Percentiles rank a stretch among this genome's conserved stretches.
These are phyloP conservation scores for Petroica traversi DNA, from an alignment of 2,113 vertebrate genomes.

Conservation along the genomic window DNA sequence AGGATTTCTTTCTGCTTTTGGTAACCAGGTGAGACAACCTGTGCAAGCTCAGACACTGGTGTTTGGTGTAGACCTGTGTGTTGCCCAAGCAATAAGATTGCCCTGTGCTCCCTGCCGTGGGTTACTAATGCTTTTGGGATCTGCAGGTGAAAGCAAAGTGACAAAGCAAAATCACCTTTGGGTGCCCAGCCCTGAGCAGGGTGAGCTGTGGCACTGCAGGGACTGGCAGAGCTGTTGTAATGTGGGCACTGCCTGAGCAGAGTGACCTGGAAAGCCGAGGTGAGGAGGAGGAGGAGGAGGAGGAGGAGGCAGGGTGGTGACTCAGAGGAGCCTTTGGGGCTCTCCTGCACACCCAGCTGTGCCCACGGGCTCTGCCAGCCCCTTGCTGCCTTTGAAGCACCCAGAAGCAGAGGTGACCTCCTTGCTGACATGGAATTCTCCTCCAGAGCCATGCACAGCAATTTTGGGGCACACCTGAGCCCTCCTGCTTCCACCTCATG, in stretches of 20 bases:
- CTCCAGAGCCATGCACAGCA: neutral
- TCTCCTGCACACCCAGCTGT: fast-evolving
- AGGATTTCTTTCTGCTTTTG: neutral
- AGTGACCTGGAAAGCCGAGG: neutral
- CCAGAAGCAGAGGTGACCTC: neutral
- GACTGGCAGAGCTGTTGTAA: fast-evolving
- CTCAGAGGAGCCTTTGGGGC: neutral
- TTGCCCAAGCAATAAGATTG: conserved; percentile 6
- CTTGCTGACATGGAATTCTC: fast-evolving
- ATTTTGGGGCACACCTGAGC: neutral
- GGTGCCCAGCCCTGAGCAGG: neutral
- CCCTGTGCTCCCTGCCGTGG: fast-evolving
- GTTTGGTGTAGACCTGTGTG: neutral
- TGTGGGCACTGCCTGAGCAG: neutral
- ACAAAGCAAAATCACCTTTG: neutral
- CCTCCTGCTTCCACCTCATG: fast-evolving
- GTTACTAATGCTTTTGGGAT: neutral
- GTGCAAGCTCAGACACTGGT: neutral
- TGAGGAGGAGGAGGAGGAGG: neutral
- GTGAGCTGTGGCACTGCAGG: neutral
- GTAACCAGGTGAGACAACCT: neutral
- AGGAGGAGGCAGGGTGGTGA: neutral
- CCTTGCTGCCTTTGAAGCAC: neutral
- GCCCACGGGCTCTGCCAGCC: neutral
- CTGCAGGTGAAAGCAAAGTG: neutral